phyloP scores from a whole-genome alignment of 2,113 vertebrate species.

The Eira barbara region DNA sequence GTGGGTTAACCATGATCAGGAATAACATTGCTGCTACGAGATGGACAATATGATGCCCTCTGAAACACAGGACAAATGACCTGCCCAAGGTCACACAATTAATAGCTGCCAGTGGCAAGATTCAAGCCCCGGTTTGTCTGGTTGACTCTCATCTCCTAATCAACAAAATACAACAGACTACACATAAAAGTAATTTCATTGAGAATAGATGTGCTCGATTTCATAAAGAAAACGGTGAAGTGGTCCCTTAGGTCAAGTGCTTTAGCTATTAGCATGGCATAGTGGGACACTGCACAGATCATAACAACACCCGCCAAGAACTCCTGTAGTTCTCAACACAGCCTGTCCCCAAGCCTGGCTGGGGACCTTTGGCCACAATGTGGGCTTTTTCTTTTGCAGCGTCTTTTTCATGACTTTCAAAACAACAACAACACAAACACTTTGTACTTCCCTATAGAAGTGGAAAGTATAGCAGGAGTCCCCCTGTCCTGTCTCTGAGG shows the following conservation, averaged over 20 bases:
- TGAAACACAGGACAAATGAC: not conserved
- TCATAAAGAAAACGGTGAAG: not conserved
- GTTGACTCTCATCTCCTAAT: not conserved
- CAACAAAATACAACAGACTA: not conserved
- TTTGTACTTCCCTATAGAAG: not conserved
- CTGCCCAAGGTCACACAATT: not conserved
- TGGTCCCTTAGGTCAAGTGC: not conserved
- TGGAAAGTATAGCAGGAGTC: not conserved
- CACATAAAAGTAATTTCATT: not conserved
- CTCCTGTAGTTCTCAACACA: not conserved
- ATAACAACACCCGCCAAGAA: fast-evolving
- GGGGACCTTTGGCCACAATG: not conserved
- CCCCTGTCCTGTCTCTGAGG: not conserved
- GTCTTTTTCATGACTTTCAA: not conserved
- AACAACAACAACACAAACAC: not conserved
- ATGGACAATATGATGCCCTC: too few species aligned
- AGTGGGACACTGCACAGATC: not conserved
- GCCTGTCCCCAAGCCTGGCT: not conserved
- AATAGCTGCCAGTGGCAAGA: not conserved
- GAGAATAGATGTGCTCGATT: not conserved
- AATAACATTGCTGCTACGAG: not conserved
- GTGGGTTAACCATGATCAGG: not conserved
- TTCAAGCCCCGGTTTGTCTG: not conserved
- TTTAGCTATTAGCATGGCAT: not conserved
- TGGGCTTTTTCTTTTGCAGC: not conserved